Conservation (phyloP, 2,888 invertebrate genomes). For the Melipona beecheii region DNA sequence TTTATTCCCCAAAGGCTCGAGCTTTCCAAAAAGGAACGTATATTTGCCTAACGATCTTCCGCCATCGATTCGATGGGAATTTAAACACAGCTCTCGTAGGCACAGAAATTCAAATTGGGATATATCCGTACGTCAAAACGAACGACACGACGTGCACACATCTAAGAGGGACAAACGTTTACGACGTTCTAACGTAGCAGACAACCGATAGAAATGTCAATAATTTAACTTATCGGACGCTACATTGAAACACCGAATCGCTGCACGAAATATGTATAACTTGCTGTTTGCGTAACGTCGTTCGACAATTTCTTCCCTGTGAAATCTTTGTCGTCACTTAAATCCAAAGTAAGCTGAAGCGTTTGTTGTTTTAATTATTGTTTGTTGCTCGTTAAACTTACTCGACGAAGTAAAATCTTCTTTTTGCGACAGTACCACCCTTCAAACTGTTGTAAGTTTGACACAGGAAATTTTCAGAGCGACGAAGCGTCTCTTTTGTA, state of each 20-base stretch:
- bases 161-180: slow-evolving; percentile 15
- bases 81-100: slow-evolving; percentile 26
- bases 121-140: slow-evolving; percentile 28
- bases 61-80: slow-evolving; percentile 11
- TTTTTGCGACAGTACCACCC: neutral
- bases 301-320: neutral
- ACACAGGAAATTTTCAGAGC: neutral
- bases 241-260: slow-evolving; percentile 31
- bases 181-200: neutral
- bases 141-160: neutral
- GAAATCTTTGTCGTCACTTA: slow-evolving; percentile 1
- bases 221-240: slow-evolving; percentile 46
- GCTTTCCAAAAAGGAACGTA: neutral
- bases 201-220: slow-evolving; percentile 30
- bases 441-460: neutral
- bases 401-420: neutral
- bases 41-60: slow-evolving; percentile 6
- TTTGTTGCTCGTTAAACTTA: neutral
- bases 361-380: too few relatives aligned
- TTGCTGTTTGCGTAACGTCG: slow-evolving; percentile 15
- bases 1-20: too few relatives aligned
- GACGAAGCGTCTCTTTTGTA: neutral
- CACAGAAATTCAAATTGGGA: slow-evolving; percentile 39
- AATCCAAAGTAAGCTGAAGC: neutral
- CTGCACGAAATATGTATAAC: neutral